Base-by-base conservation (phyloP, 2,888 invertebrate genomes). In the Cerceris rybyensis region DNA sequence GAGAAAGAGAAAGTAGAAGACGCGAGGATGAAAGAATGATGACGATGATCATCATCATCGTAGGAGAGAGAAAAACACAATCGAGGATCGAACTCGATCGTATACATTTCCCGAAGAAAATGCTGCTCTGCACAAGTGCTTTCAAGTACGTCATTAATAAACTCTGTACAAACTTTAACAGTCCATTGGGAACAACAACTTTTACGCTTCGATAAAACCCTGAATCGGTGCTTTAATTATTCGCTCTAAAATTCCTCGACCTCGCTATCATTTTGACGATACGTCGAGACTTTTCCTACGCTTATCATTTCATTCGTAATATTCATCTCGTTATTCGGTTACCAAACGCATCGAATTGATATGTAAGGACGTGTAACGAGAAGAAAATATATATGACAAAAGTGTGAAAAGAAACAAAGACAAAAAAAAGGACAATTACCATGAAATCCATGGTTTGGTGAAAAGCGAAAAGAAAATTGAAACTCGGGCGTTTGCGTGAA, bases 111-210 rank as follows among this genome's bases (percentile, higher is more conserved):
- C 28, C 28, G 28, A 28, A 4, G 73, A 80, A 68, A 41, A 68
- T 64, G 65, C 71, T 68, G 67, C 74, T 75, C 70, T 80, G 78
- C 75, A 55, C 70, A 54, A n/a, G n/a, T n/a, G n/a, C n/a, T n/a
- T n/a, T 79, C 68, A 70, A 73, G 76, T 84, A 83, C 83, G 82
- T 81, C 64, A 85, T 86, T 87, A 87, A 90, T 90, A 90, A 90
- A 90, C 90, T 90, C 89, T 90, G 89, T 90, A 90, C 87, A 90
- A 90, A 90, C 88, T 87, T 90, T 87, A 90, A 90, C 90, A 90
- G 89, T 88, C 84, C 87, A 85, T 86, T 84, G 84, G 83, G 88
- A 77, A 88, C 87, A 89, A 90, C 88, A 86, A 82, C 78, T 70
- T 76, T 82, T 81, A 78, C 78, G 75, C 67, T 43, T 69, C 57